Percentiles rank a stretch among this genome's conserved stretches.
Conservation (phyloP, 2,113 vertebrate species). For the Oryzias woworae region DNA sequence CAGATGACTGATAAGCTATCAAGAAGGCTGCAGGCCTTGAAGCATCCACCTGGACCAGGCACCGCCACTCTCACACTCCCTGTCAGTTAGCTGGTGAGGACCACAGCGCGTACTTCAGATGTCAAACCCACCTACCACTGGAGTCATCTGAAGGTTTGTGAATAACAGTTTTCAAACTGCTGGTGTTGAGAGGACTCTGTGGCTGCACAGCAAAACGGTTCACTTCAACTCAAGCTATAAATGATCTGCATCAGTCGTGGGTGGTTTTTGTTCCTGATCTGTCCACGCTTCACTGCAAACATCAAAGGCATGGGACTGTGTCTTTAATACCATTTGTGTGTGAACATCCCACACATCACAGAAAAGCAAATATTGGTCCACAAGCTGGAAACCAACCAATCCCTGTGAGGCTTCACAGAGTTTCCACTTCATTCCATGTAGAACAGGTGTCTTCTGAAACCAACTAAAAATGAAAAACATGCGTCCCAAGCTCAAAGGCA, state of each 20-base stretch:
- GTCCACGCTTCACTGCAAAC: conserved; percentile 24
- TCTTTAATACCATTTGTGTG: neutral
- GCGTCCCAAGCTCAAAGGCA: neutral
- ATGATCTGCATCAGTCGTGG: neutral
- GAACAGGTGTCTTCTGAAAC: conserved; percentile 1
- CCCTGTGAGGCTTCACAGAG: neutral
- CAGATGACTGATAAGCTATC: conserved; percentile 73
- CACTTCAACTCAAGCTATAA: conserved; percentile 12
- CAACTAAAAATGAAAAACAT: neutral
- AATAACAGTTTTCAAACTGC: neutral
- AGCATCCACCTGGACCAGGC: conserved; percentile 62
- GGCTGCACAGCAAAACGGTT: neutral
- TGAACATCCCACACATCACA: conserved; percentile 29
- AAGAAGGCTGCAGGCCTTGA: conserved; percentile 55
- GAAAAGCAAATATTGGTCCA: conserved; percentile 6
- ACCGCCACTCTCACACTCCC: conserved; percentile 44
- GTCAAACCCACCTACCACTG: conserved; percentile 10
- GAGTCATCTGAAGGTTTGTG: neutral
- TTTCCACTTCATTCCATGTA: conserved; percentile 5
- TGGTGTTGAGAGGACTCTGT: neutral
- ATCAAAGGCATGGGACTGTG: conserved; percentile 25
- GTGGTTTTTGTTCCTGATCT: conserved; percentile 5
- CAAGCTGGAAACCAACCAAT: neutral
- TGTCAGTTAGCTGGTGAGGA: conserved; percentile 48
- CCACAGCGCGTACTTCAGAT: conserved; percentile 10